Evolutionary conservation across 2,888 invertebrate genomes (phyloP).

Genomic region (Apocheima hispidaria): DNA sequence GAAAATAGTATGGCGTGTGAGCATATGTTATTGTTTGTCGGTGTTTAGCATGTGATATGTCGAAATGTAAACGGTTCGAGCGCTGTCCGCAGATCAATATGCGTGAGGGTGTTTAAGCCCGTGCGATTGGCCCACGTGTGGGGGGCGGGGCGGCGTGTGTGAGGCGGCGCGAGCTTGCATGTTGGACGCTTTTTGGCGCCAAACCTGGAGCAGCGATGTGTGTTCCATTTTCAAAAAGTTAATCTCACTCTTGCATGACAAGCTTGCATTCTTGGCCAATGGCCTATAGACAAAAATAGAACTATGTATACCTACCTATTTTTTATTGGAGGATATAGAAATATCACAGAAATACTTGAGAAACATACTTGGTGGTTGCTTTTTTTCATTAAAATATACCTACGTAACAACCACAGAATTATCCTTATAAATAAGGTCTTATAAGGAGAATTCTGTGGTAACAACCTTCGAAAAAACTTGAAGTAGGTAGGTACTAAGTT

Average conservation of each 20-base stretch:
- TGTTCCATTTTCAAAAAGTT: conserved; percentile 62
- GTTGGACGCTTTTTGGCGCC: conserved; percentile 76
- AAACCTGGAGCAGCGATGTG: conserved; percentile 55
- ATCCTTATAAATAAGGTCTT: too few relatives aligned
- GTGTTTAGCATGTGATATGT: conserved; percentile 85
- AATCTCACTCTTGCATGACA: conserved; percentile 36
- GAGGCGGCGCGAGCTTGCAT: conserved; percentile 69
- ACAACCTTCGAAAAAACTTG: too few relatives aligned
- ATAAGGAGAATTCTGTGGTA: too few relatives aligned
- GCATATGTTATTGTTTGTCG: conserved; percentile 83
- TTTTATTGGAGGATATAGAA: too few relatives aligned
- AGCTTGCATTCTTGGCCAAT: too few relatives aligned
- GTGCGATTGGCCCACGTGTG: conserved; percentile 80
- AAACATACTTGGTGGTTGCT: too few relatives aligned
- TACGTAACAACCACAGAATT: too few relatives aligned
- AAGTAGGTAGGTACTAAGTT: too few relatives aligned
- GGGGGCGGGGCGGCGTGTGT: conserved; percentile 79
- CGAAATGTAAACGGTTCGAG: conserved; percentile 84
- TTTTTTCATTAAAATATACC: too few relatives aligned
- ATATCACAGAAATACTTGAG: too few relatives aligned
- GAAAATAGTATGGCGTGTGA: conserved; percentile 40
- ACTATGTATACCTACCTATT: too few relatives aligned
- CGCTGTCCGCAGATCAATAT: conserved; percentile 86
- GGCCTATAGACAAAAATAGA: too few relatives aligned
- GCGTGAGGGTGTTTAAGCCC: conserved; percentile 82